Base-by-base conservation (phyloP, 2,113 vertebrate species). In the Macquaria ambigua region DNA sequence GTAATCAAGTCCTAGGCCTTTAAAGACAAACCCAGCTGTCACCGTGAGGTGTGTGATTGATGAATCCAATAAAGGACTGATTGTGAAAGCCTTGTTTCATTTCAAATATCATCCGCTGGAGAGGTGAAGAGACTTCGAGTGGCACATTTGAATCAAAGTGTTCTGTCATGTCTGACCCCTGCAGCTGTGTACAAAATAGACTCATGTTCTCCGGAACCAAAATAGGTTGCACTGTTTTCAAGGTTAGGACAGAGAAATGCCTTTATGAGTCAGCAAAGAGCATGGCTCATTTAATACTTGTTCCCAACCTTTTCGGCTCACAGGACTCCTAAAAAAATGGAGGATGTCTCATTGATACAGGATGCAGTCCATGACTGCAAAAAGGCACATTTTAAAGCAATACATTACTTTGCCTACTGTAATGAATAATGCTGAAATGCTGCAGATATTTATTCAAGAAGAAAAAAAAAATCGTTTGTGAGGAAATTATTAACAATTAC, bases 51-150 rank as follows among this genome's bases (percentile, higher is more conserved):
- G 71, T 87, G 74, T 92, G 90, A 88, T 89, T 91, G 87, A 92
- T 93, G 81, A 82, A 84, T 84, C 73, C 76, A 92, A 91, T 92
- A 91, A 91, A 93, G 61, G 53, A 58, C 50, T 84, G 89, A 90
- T 88, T 88, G 83, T 79, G 39, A 84, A 81, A 81, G 82, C 71
- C 73, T 20, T 74, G 78, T 88, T 87, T 87, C 62, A 68, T 89
- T 90, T 87, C 46, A 87, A 73, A 73, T 37, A 86, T 78, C 56
- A 78, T 70, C 61, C 23, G 1, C 72, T 31, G 46, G 21, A 74
- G 62, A 86, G 25, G 39, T 84, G 69, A 82, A 62, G 66, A 78
- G 87, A 83, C 68, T 82, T 70, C 0, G n/a, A 87, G 74, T 83
- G 74, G 81, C 81, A 91, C 58, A 66, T 91, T 82, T 83, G 78